Conservation (phyloP, 2,888 invertebrate genomes). For the Macaria liturata region DNA sequence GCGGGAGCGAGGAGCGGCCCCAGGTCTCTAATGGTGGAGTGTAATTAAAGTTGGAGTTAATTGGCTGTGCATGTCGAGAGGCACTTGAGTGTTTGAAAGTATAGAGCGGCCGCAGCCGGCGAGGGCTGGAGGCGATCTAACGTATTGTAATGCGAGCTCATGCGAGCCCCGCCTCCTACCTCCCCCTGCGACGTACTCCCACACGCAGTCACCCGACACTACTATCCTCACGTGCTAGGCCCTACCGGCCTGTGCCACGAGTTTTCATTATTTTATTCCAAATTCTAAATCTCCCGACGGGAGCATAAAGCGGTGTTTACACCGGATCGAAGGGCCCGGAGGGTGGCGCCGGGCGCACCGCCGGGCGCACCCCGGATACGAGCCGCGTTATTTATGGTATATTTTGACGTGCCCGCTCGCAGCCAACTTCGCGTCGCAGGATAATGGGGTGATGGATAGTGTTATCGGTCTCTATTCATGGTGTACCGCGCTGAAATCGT, state of each 20-base stretch:
- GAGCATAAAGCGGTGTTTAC: slow-evolving; percentile 54
- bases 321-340: slow-evolving; percentile 55
- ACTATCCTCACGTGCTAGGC: slow-evolving; percentile 25
- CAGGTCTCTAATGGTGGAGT: slow-evolving; percentile 58
- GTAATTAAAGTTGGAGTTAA: slow-evolving; percentile 66
- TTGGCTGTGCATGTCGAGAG: slow-evolving; percentile 60
- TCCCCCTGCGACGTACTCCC: slow-evolving; percentile 44
- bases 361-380: slow-evolving; percentile 59
- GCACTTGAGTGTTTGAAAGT: slow-evolving; percentile 48
- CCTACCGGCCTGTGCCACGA: slow-evolving; percentile 5
- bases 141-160: slow-evolving; percentile 68
- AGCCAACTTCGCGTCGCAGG: slow-evolving; percentile 76
- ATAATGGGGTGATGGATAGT: slow-evolving; percentile 82
- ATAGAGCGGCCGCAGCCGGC: slow-evolving; percentile 54
- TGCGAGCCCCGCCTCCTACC: slow-evolving; percentile 47
- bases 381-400: slow-evolving; percentile 78
- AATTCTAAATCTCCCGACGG: slow-evolving; percentile 46
- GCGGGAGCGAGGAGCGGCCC: slow-evolving; percentile 39
- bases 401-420: slow-evolving; percentile 78
- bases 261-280: slow-evolving; percentile 48
- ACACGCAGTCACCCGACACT: not conserved
- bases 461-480: slow-evolving; percentile 78
- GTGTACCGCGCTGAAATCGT: slow-evolving; percentile 65
- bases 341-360: slow-evolving; percentile 40
- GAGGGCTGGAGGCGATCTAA: slow-evolving; percentile 68